Percentiles rank a stretch among this genome's conserved stretches.
These are phyloP conservation scores for Caenorhabditis auriculariae DNA, from an alignment of 2,888 invertebrate genomes.

Conservation along the genomic window DNA sequence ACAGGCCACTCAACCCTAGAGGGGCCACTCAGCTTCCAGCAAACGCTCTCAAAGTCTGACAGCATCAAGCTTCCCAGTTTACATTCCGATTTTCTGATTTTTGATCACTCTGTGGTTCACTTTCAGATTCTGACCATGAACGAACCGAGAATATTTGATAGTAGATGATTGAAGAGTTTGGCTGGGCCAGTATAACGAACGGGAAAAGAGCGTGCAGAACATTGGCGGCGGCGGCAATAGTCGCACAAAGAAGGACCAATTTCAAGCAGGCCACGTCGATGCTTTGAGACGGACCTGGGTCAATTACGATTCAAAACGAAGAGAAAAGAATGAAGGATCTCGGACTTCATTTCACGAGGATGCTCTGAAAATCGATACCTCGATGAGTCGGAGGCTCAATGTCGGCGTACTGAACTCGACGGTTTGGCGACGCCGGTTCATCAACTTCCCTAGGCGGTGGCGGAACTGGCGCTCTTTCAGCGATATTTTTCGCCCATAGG, in stretches of 20 bases:
- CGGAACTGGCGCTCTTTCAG: too few relatives aligned
- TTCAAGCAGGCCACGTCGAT: conserved; percentile 29
- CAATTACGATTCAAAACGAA: not conserved
- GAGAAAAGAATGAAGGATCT: not conserved
- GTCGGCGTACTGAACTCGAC: conserved; percentile 26
- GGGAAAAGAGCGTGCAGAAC: conserved; percentile 34
- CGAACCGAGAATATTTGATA: conserved; percentile 34
- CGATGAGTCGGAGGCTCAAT: conserved; percentile 3
- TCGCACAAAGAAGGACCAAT: conserved; percentile 32
- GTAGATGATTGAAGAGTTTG: conserved; percentile 25
- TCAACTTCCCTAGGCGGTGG: too few relatives aligned
- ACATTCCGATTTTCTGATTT: too few relatives aligned
- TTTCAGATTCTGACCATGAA: too few relatives aligned
- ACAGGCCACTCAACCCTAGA: too few relatives aligned
- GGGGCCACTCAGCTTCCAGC: too few relatives aligned
- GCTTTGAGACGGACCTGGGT: conserved; percentile 14
- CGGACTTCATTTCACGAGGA: not conserved
- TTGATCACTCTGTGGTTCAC: too few relatives aligned
- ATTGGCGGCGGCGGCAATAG: conserved; percentile 28
- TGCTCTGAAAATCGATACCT: not conserved
- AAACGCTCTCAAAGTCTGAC: too few relatives aligned
- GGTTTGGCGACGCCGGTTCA: too few relatives aligned
- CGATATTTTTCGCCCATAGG: too few relatives aligned
- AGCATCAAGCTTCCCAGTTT: too few relatives aligned
- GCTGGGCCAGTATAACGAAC: conserved; percentile 35